Percentiles rank a stretch among this genome's conserved stretches.
These are phyloP conservation scores for Scyliorhinus canicula DNA, from an alignment of 2,797 vertebrate genomes.

Conservation along the genomic window DNA sequence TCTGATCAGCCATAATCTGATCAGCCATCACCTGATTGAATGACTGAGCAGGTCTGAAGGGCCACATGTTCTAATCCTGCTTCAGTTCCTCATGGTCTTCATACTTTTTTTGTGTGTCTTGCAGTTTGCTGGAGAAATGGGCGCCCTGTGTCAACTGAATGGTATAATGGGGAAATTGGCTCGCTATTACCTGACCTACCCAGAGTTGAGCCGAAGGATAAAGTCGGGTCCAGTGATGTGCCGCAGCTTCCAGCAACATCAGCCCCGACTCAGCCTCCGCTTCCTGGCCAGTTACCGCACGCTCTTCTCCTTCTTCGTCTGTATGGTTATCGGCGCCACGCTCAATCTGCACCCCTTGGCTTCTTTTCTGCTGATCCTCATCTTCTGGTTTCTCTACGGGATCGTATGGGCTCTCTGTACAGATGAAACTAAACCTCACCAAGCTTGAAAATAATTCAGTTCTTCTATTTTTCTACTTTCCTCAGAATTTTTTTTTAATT, in stretches of 20 bases:
- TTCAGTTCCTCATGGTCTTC: too few species aligned
- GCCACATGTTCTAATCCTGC: too few species aligned
- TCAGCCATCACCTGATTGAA: too few species aligned
- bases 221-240: slow-evolving; percentile 54
- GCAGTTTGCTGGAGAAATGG: slow-evolving; percentile 79
- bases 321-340: slow-evolving; percentile 64
- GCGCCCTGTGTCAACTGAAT: slow-evolving; percentile 66
- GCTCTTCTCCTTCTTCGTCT: slow-evolving; percentile 61
- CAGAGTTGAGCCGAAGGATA: neutral
- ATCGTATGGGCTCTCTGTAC: slow-evolving; percentile 61
- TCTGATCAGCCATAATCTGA: too few species aligned
- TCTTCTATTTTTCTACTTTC: slow-evolving; percentile 29
- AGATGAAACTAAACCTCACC: slow-evolving; percentile 66
- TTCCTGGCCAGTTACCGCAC: slow-evolving; percentile 80
- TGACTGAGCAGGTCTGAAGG: too few species aligned
- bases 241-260: slow-evolving; percentile 41
- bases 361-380: slow-evolving; percentile 64
- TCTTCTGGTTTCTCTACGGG: slow-evolving; percentile 64
- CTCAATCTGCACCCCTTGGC: slow-evolving; percentile 62
- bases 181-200: slow-evolving; percentile 68
- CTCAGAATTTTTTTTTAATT: neutral
- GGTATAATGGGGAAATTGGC: slow-evolving; percentile 76
- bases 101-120: slow-evolving; percentile 10
- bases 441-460: slow-evolving; percentile 30
- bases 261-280: slow-evolving; percentile 74